Percentiles rank a stretch among this genome's conserved stretches.
These are phyloP conservation scores for Aphodius sticticus DNA, from an alignment of 2,888 invertebrate genomes.

Conservation along the genomic window DNA sequence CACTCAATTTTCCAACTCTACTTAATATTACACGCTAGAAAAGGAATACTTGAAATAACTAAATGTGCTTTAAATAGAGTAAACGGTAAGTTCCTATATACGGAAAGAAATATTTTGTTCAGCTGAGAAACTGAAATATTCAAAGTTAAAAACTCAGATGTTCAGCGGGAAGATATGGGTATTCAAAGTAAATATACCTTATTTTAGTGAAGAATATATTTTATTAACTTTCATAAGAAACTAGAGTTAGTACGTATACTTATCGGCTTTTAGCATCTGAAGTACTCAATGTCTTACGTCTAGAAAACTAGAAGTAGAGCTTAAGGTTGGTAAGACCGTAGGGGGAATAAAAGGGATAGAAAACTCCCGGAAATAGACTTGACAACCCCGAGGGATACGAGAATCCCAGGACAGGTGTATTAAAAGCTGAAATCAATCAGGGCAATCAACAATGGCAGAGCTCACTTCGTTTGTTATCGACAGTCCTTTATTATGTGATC, in stretches of 20 bases:
- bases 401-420: background rate
- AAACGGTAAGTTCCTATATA: too few species aligned
- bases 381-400: background rate
- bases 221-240: too few species aligned
- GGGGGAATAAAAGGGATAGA: background rate
- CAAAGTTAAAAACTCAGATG: too few species aligned
- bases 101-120: too few species aligned
- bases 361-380: background rate
- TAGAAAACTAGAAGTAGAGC: background rate
- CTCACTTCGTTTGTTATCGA: background rate
- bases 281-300: background rate
- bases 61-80: too few species aligned
- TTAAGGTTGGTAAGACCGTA: background rate
- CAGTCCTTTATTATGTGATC: background rate
- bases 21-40: too few species aligned
- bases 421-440: slow-evolving; percentile 4
- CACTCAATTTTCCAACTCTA: too few species aligned
- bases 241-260: background rate
- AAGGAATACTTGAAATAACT: too few species aligned
- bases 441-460: background rate
- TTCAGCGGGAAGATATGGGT: too few species aligned
- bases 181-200: too few species aligned
- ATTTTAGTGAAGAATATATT: too few species aligned
- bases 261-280: background rate
- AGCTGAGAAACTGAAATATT: too few species aligned